Conservation (phyloP, 2,888 invertebrate species). For the Scrobipalpa atriplicella region DNA sequence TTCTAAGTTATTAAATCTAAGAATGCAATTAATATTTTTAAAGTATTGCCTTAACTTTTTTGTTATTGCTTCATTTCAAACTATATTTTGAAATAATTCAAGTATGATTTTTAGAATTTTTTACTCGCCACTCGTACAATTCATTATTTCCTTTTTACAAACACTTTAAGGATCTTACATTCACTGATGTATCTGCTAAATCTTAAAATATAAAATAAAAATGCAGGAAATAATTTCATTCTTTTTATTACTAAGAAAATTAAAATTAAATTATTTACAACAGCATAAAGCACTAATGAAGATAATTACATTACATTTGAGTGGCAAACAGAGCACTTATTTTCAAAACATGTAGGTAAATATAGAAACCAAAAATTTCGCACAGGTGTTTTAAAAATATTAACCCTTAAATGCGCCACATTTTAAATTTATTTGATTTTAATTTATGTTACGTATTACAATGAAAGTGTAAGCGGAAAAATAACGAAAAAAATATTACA, state of each 20-base stretch:
- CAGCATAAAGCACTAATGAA: too few species aligned
- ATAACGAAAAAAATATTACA: too few species aligned
- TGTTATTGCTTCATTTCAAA: background rate
- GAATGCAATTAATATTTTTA: background rate
- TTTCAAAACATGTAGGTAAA: too few species aligned
- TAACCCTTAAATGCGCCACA: too few species aligned
- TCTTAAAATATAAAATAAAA: slow-evolving; percentile 2
- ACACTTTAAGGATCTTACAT: background rate
- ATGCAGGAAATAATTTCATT: background rate
- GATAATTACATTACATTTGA: too few species aligned
- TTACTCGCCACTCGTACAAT: background rate
- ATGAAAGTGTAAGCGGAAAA: too few species aligned
- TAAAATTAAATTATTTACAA: background rate
- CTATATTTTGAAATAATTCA: background rate
- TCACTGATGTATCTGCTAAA: background rate
- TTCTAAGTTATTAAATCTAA: background rate
- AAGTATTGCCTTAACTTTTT: background rate
- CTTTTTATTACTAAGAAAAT: background rate
- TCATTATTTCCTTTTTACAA: background rate
- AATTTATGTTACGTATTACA: too few species aligned
- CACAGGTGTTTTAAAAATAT: too few species aligned
- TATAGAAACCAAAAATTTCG: too few species aligned
- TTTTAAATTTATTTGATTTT: too few species aligned
- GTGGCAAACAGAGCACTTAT: too few species aligned
- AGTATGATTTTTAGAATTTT: background rate